Evolutionary conservation across 1,140 invertebrate species (phyloP), one percentile per base, ranked within the genome.

Genomic region (Drosophila obscura): DNA sequence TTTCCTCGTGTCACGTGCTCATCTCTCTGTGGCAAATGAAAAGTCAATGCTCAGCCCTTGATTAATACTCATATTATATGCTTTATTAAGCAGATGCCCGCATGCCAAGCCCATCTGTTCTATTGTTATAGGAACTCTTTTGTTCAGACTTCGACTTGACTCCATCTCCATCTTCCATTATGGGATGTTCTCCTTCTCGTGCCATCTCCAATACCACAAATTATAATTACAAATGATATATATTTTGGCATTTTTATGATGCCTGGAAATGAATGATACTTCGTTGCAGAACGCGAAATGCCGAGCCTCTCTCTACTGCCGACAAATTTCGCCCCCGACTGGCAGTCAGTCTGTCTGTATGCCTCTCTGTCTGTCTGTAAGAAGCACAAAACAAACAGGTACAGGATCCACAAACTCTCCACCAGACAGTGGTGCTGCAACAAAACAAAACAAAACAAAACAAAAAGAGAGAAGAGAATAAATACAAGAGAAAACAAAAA

Each of bases 21-120:
- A 67, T 22, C 50, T 51, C 58, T 44, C 55, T 69, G 19, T 13
- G 39, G 49, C 84, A 83, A 71, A 67, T 79, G 76, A 80, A 83
- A 87, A 88, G 83, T 88, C 79, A 89, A 87, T 89, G 80, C 62
- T 58, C 64, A 76, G 74, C 66, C 67, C 71, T 88, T 87, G 83
- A 87, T 87, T 87, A 89, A 87, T 87, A 80, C 77, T 71, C 84
- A 87, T 88, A 87, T 87, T 88, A 87, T 87, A 83, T 88, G 83
- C 76, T 89, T 89, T 89, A 87, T 89, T 87, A 87, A 71, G 64
- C 80, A 83, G 45, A 63, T 50, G 81, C 50, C 60, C 26, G 58
- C 59, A 43, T 58, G 44, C 52, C 35, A 39, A 28, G 46, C 28
- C 64, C 35, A 65, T 85, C 81, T 75, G 60, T 60, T 26, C 26